Conservation (phyloP, 2,113 vertebrate species). For the zebrafish (Danio rerio) region GRCz12tu NC_133197.1:37617501-37618000, state of each 20-base stretch:
- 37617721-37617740: conserved; percentile 68
- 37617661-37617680: conserved; percentile 70
- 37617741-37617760: conserved; percentile 7
- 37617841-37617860: background rate
- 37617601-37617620: conserved; percentile 79
- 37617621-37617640: conserved; percentile 67
- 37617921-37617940: too few relatives aligned
- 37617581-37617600: conserved; percentile 70
- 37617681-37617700: conserved; percentile 65
- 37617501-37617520: conserved; percentile 27
- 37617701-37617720: conserved; percentile 68
- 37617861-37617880: background rate
- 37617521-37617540: conserved; percentile 29
- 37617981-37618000: too few relatives aligned
- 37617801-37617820: conserved; percentile 6
- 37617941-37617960: too few relatives aligned
- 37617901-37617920: too few relatives aligned
- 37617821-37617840: conserved; percentile 31
- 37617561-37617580: conserved; percentile 77
- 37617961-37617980: too few relatives aligned
- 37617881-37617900: background rate
- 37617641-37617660: conserved; percentile 74
- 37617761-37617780: background rate
- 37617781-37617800: conserved; percentile 11
- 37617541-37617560: conserved; percentile 60